Percentiles rank a stretch among this genome's conserved stretches.
phyloP scores from a whole-genome alignment of 1,140 invertebrate species.

The Gyrodactylus salaris region DNA sequence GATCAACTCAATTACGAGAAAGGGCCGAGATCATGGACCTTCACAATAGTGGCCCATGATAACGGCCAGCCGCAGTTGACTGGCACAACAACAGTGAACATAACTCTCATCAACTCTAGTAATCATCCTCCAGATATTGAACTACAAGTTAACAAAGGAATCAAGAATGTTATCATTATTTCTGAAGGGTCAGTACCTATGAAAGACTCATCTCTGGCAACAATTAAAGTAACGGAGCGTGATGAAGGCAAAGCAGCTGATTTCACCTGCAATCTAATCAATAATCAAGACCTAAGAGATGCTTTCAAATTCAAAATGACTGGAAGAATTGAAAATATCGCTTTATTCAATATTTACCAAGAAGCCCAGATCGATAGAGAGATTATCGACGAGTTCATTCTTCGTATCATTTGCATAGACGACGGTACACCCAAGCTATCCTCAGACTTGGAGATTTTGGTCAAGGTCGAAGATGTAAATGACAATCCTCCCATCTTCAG shows the following conservation, averaged over 20 bases:
- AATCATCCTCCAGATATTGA: not conserved
- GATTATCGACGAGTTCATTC: not conserved
- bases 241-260: not conserved
- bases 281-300: not conserved
- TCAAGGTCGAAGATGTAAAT: not conserved
- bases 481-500: not conserved
- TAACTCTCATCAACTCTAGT: not conserved
- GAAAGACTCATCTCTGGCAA: not conserved
- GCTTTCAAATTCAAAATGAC: not conserved
- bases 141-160: not conserved
- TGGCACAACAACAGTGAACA: not conserved
- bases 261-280: not conserved
- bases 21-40: not conserved
- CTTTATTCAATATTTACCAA: not conserved
- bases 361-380: not conserved
- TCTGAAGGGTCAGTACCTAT: not conserved
- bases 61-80: not conserved
- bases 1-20: not conserved
- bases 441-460: not conserved
- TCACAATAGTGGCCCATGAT: not conserved
- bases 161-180: not conserved
- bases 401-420: not conserved
- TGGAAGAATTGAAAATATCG: not conserved
- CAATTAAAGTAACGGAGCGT: not conserved
- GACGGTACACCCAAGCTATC: not conserved